Evolutionary conservation across 1,140 invertebrate species (phyloP).

Genomic region (Nasonia vitripennis): DNA sequence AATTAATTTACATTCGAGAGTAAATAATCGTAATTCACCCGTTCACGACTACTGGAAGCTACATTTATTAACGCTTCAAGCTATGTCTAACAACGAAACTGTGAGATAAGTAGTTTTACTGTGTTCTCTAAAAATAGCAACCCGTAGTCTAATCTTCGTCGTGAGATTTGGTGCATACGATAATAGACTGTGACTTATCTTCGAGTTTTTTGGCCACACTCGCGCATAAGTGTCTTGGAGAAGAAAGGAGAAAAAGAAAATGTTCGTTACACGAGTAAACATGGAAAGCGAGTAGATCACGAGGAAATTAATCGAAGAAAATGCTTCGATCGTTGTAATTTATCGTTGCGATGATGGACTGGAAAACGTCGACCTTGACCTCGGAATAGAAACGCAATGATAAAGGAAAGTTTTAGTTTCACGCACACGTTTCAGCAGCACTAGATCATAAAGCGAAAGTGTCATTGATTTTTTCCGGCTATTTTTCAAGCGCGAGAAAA

Average conservation of each 20-base stretch:
- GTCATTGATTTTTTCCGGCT: background rate
- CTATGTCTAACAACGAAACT: background rate
- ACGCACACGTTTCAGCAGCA: background rate
- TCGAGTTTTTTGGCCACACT: background rate
- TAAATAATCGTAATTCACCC: background rate
- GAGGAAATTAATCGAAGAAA: slow-evolving; percentile 36
- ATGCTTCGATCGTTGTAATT: slow-evolving; percentile 16
- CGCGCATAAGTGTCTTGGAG: too few species aligned
- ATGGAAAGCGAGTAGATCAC: background rate
- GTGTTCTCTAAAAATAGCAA: background rate
- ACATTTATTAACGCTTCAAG: background rate
- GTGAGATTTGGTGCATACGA: background rate
- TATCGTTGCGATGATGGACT: slow-evolving; percentile 36
- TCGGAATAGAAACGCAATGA: slow-evolving; percentile 43
- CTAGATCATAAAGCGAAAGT: slow-evolving; percentile 33
- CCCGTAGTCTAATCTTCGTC: background rate
- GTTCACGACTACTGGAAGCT: background rate
- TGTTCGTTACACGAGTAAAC: background rate
- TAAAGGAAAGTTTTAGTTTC: slow-evolving; percentile 47
- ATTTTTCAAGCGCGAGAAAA: background rate
- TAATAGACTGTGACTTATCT: background rate
- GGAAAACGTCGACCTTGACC: slow-evolving; percentile 47
- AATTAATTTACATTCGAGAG: background rate
- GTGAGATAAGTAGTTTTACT: background rate
- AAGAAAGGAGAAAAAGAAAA: background rate